Evolutionary conservation across 1,140 invertebrate genomes (phyloP).

Genomic region (Calephelis nemesis): DNA sequence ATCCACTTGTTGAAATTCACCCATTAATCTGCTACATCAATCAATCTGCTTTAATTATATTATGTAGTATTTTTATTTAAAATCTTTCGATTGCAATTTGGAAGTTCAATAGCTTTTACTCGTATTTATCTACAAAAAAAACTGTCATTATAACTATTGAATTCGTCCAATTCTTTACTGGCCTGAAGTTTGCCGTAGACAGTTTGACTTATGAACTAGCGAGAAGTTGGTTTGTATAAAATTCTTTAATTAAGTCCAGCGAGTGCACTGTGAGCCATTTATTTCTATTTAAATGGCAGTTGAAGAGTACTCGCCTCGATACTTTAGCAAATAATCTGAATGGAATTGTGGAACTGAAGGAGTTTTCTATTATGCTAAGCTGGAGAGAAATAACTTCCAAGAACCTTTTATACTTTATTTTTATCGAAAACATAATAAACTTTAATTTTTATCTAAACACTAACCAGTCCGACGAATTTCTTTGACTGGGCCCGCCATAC

Average conservation of each 20-base stretch:
- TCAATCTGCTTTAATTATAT: no score
- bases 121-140: no score
- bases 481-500: no score
- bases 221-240: slow-evolving; percentile 13
- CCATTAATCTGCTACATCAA: no score
- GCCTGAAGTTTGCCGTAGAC: no score
- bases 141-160: no score
- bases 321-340: slow-evolving; percentile 10
- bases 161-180: no score
- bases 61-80: no score
- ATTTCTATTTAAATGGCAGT: slow-evolving; percentile 11
- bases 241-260: slow-evolving; percentile 13
- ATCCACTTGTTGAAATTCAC: no score
- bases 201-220: slow-evolving; percentile 5
- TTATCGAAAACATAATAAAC: background rate
- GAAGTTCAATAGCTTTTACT: no score
- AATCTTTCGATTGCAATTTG: no score
- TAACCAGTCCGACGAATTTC: background rate
- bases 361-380: background rate
- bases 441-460: background rate
- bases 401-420: slow-evolving; percentile 1
- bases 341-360: slow-evolving; percentile 8
- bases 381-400: background rate
- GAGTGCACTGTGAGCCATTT: slow-evolving; percentile 10
- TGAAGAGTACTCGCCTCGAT: slow-evolving; percentile 14